phyloP scores from a whole-genome alignment of 2,113 vertebrate genomes.

The Gopherus evgoodei region DNA sequence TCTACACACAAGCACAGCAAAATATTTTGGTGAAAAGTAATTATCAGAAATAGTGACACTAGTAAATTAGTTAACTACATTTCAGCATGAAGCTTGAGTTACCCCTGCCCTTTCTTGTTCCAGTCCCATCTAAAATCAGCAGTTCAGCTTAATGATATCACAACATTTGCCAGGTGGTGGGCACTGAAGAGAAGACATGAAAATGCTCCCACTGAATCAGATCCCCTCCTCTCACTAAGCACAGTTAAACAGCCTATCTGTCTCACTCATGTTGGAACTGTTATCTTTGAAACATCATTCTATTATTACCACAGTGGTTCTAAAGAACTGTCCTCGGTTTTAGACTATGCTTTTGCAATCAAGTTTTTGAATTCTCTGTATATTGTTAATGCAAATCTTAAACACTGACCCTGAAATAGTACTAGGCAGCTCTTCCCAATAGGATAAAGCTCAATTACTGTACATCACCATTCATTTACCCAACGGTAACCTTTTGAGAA shows the following conservation, averaged over 20 bases:
- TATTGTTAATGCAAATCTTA: slow-evolving; percentile 70
- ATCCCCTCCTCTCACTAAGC: slow-evolving; percentile 74
- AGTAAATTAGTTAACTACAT: slow-evolving; percentile 82
- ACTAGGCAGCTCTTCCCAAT: slow-evolving; percentile 43
- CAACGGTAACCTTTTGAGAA: slow-evolving; percentile 73
- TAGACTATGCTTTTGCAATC: slow-evolving; percentile 70
- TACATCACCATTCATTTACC: slow-evolving; percentile 67
- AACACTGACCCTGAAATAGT: slow-evolving; percentile 52
- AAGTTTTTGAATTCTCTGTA: slow-evolving; percentile 70
- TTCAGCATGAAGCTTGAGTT: slow-evolving; percentile 81
- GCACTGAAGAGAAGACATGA: slow-evolving; percentile 79
- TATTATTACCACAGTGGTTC: slow-evolving; percentile 78
- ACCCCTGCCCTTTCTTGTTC: slow-evolving; percentile 81
- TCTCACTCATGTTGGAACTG: slow-evolving; percentile 77
- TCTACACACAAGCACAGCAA: slow-evolving; percentile 86
- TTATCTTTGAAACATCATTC: slow-evolving; percentile 81
- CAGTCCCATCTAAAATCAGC: slow-evolving; percentile 81
- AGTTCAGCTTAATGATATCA: slow-evolving; percentile 85
- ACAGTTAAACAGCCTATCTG: slow-evolving; percentile 87
- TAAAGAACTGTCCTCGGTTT: slow-evolving; percentile 79
- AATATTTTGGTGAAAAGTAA: slow-evolving; percentile 92
- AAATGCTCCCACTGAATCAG: slow-evolving; percentile 74
- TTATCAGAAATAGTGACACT: slow-evolving; percentile 86
- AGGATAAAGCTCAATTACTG: slow-evolving; percentile 45
- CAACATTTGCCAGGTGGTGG: slow-evolving; percentile 83